phyloP scores from a whole-genome alignment of 53 echinoderm and acorn worm genomes.

The Holothuria leucospilota region DNA sequence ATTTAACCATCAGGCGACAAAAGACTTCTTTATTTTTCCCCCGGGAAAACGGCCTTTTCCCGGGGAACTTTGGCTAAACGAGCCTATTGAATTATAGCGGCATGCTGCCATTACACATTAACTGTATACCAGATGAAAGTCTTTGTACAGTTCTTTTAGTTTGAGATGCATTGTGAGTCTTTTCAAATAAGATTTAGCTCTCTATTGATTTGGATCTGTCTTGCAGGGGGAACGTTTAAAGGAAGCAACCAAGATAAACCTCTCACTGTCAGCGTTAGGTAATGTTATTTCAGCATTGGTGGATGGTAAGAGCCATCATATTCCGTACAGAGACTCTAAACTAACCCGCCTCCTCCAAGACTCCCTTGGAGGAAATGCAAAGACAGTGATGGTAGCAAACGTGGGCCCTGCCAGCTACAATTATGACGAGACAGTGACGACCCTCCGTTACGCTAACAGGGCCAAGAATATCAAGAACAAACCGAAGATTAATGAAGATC shows the following conservation, averaged over 20 bases:
- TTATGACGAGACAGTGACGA: constrained; percentile 90
- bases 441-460: constrained; percentile 93
- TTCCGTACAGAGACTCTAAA: constrained; percentile 95
- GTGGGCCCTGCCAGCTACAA: constrained; percentile 94
- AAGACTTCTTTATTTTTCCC: too few species aligned
- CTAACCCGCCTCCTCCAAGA: constrained; percentile 91
- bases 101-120: too few species aligned
- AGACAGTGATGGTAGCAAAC: constrained; percentile 96
- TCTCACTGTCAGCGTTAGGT: constrained; percentile 87
- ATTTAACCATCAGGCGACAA: too few species aligned
- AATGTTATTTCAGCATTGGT: constrained; percentile 97
- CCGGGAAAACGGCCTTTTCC: too few species aligned
- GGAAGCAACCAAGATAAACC: constrained; percentile 97
- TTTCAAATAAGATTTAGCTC: too few species aligned
- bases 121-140: too few species aligned
- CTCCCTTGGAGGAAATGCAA: constrained; percentile 93
- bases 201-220: too few species aligned
- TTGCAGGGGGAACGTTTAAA: constrained; percentile 84
- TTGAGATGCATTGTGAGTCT: too few species aligned
- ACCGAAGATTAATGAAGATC: constrained; percentile 98
- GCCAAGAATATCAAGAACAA: constrained; percentile 99
- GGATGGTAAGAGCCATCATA: constrained; percentile 88
- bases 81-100: too few species aligned
- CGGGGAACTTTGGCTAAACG: too few species aligned
- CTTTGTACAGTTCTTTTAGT: too few species aligned